A percentile compares a stretch with the other conserved stretches of the same genome.
Evolutionary conservation across 2,113 vertebrate species (phyloP).

Genomic region (Mungos mungo): DNA sequence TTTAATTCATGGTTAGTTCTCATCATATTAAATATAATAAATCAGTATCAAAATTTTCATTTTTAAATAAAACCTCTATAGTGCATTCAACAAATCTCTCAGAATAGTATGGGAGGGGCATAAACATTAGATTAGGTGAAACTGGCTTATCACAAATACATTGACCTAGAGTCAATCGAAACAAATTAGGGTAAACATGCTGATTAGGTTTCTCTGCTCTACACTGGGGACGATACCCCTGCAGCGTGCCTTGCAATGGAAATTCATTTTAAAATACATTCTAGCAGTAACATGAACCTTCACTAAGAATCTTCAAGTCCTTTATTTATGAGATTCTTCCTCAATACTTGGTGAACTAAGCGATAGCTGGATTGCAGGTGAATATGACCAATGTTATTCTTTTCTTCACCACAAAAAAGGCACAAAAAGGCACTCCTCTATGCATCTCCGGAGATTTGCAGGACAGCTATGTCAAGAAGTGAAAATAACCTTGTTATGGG

Average conservation of each 20-base stretch:
- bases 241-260: neutral
- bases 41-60: neutral
- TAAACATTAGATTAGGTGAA: neutral
- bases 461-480: neutral
- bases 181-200: neutral
- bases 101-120: neutral
- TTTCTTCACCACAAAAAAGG: neutral
- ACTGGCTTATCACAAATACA: neutral
- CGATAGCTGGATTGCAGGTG: neutral
- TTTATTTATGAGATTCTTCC: neutral
- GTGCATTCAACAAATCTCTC: neutral
- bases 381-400: neutral
- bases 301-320: neutral
- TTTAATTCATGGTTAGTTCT: neutral
- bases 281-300: neutral
- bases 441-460: neutral
- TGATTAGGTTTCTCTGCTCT: neutral
- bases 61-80: neutral
- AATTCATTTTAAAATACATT: neutral
- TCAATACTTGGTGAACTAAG: neutral
- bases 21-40: neutral
- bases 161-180: neutral
- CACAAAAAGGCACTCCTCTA: neutral
- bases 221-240: neutral
- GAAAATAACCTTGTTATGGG: slow-evolving; percentile 30